phyloP scores from a whole-genome alignment of 1,140 invertebrate species.

The Trialeurodes vaporariorum region DNA sequence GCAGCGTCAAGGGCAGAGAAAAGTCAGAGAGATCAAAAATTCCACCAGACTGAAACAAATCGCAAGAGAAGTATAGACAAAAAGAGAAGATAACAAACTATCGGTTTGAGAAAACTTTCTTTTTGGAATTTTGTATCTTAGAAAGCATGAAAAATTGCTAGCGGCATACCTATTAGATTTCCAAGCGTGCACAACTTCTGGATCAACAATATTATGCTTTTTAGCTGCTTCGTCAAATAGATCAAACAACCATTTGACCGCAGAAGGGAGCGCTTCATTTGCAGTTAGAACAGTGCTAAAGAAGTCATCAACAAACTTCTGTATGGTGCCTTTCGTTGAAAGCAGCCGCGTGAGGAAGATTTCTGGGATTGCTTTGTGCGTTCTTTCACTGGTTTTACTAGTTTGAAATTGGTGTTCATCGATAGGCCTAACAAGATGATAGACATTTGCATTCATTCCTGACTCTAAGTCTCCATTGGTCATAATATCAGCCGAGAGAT shows the following conservation, averaged over 20 bases:
- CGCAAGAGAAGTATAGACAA: too few species aligned
- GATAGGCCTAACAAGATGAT: constrained; percentile 73
- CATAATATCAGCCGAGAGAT: constrained; percentile 58
- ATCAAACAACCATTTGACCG: constrained; percentile 93
- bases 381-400: constrained; percentile 53
- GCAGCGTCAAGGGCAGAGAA: too few species aligned
- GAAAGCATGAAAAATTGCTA: too few species aligned
- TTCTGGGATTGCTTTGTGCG: constrained; percentile 88
- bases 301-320: constrained; percentile 95
- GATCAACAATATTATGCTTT: constrained; percentile 68
- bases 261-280: constrained; percentile 78
- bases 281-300: constrained; percentile 78
- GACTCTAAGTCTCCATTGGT: constrained; percentile 59
- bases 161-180: constrained; percentile 79
- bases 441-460: constrained; percentile 55
- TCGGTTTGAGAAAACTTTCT: too few species aligned
- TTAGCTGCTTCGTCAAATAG: constrained; percentile 81
- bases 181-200: constrained; percentile 90
- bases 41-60: too few species aligned
- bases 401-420: constrained; percentile 46
- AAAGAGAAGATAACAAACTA: too few species aligned
- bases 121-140: too few species aligned
- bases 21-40: too few species aligned
- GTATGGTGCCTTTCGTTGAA: constrained; percentile 89
- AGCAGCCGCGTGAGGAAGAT: constrained; percentile 85